Percentiles rank a stretch among this genome's conserved stretches.
Evolutionary conservation across 2,888 invertebrate species (phyloP).

Genomic region (Phyllotreta striolata): DNA sequence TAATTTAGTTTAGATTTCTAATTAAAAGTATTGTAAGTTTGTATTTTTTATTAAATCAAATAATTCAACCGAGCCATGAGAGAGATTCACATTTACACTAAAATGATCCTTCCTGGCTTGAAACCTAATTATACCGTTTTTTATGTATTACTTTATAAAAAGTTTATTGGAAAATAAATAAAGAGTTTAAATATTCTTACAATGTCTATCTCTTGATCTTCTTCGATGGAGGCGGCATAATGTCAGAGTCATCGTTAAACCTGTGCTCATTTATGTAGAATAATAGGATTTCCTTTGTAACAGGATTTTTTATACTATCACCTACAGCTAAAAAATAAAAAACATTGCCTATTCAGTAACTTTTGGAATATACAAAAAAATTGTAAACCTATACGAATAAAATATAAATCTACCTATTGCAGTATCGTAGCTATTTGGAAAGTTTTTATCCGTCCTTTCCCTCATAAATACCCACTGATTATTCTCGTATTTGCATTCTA

Average conservation of each 20-base stretch:
- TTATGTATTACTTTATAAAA: too few species aligned
- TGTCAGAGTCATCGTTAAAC: slow-evolving; percentile 72
- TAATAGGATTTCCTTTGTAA: slow-evolving; percentile 83
- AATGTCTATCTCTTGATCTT: slow-evolving; percentile 60
- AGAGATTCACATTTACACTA: too few species aligned
- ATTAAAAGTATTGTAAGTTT: too few species aligned
- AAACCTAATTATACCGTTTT: too few species aligned
- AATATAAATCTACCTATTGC: slow-evolving; percentile 70
- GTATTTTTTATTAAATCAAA: too few species aligned
- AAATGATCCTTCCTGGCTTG: too few species aligned
- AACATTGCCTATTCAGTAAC: background rate
- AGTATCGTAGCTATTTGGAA: slow-evolving; percentile 89
- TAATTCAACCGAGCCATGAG: too few species aligned
- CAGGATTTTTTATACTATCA: slow-evolving; percentile 82
- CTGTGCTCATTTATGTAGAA: slow-evolving; percentile 73
- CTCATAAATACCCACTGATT: slow-evolving; percentile 93
- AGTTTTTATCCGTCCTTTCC: slow-evolving; percentile 95
- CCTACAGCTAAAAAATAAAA: slow-evolving; percentile 76
- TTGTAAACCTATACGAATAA: too few species aligned
- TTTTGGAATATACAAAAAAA: too few species aligned
- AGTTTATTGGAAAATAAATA: slow-evolving; percentile 33
- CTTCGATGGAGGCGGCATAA: slow-evolving; percentile 77
- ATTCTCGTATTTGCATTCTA: slow-evolving; percentile 90
- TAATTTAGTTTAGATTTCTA: too few species aligned
- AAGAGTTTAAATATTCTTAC: slow-evolving; percentile 33